Evolutionary conservation across 2,113 vertebrate genomes (phyloP), one percentile per base, ranked within the genome.

Genomic region (Misgurnus mizolepis): DNA sequence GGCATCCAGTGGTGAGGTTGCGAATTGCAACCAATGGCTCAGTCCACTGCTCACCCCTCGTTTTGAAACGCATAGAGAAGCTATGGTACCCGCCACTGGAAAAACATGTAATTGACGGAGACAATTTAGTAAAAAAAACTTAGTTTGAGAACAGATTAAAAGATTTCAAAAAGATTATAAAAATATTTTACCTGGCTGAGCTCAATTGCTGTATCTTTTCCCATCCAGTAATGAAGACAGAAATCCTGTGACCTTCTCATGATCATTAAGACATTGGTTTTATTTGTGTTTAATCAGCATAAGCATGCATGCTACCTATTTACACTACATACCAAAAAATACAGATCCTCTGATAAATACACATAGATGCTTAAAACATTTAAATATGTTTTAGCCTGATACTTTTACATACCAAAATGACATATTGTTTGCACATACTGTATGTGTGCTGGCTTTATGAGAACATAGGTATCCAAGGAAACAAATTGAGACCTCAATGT

Each of bases 161-260:
- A 47, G 9, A 7, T 7, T 47, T 79, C n/a, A 11, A 5, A 58
- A 58, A 58, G 76, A 76, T 82, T 82, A 79, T 67, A 72, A 43
- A 71, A 78, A 18, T 81, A 40, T 64, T 66, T 83, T 76, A 80
- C 39, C 49, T 62, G 14, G 45, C 40, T 50, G 53, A 55, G 14
- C 62, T 80, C 27, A 17, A 47, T 73, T 56, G 47, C 14, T 14
- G 12, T 12, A 73, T 73, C 53, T 43, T 39, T 60, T 73, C 39
- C 22, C 55, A 45, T 22, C n/a, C n/a, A 60, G 4, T 43, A 45
- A 60, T 43, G 17, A 41, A 45, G n/a, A 14, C 39, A 22, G 22
- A 60, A 41, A 45, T 12, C 0, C 3, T 5, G 10, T 61, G 55
- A 60, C 71, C 71, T 73, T 73, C 71, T 56, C 39, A 0, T 27